Evolutionary conservation across 2,888 invertebrate species (phyloP).

Genomic region (Ecliptopera silaceata): DNA sequence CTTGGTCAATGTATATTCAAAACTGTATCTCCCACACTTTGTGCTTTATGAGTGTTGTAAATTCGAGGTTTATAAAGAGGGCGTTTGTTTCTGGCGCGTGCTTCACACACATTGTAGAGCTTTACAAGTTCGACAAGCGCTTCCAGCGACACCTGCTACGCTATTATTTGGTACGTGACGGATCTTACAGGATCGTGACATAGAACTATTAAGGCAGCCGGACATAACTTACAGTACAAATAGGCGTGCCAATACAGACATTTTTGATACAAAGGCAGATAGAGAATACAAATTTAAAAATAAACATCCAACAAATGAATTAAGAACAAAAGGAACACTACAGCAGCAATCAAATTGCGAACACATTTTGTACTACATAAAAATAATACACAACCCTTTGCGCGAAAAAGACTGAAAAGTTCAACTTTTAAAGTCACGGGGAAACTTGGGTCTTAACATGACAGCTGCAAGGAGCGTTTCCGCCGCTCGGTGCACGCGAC

Average conservation of each 20-base stretch:
- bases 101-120: background rate
- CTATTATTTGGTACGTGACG: slow-evolving; percentile 79
- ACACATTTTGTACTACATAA: slow-evolving; percentile 83
- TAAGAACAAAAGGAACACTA: slow-evolving; percentile 81
- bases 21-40: background rate
- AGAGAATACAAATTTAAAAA: slow-evolving; percentile 73
- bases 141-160: slow-evolving; percentile 48
- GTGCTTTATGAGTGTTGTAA: background rate
- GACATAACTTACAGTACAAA: slow-evolving; percentile 62
- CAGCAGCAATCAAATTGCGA: slow-evolving; percentile 83
- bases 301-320: slow-evolving; percentile 76
- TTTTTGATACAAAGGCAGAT: slow-evolving; percentile 55
- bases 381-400: slow-evolving; percentile 83
- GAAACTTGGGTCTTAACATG: slow-evolving; percentile 54
- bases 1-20: background rate
- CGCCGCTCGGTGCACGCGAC: slow-evolving; percentile 6
- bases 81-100: background rate
- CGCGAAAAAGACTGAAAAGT: slow-evolving; percentile 81
- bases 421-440: slow-evolving; percentile 77
- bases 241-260: slow-evolving; percentile 64
- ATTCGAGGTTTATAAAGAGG: background rate
- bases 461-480: slow-evolving; percentile 33
- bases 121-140: slow-evolving; percentile 13
- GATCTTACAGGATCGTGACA: slow-evolving; percentile 61
- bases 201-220: slow-evolving; percentile 75